These are phyloP conservation scores for Calameuta filiformis DNA, from an alignment of 2,888 invertebrate genomes.

Conservation along the genomic window DNA sequence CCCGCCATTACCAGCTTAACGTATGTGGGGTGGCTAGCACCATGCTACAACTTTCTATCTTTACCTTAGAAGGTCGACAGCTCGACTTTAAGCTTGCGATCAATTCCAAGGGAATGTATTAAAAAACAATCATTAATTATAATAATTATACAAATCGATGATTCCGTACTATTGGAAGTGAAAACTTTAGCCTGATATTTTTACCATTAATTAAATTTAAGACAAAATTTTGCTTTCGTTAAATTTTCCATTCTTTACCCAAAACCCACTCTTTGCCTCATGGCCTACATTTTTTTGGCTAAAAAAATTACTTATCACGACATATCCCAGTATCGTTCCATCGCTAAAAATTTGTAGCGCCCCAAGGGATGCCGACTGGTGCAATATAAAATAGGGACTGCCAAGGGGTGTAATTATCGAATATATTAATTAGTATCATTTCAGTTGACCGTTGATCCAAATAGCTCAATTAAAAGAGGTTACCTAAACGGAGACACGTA, in stretches of 20 bases:
- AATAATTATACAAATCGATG: not conserved
- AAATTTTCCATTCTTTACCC: not conserved
- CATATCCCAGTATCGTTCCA: not conserved
- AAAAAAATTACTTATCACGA: not conserved
- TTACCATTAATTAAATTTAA: not conserved
- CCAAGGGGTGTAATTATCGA: not conserved
- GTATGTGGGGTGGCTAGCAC: slow-evolving; percentile 32
- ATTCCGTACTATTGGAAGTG: not conserved
- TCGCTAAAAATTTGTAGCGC: not conserved
- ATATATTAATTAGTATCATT: not conserved
- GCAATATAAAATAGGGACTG: not conserved
- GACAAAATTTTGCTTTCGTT: not conserved
- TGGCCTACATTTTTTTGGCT: not conserved
- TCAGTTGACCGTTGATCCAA: not conserved
- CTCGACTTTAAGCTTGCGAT: not conserved
- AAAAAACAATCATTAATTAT: not conserved
- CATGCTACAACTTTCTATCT: not conserved
- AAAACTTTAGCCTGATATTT: not conserved
- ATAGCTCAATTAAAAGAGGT: not conserved
- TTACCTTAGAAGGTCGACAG: not conserved
- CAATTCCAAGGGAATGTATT: not conserved
- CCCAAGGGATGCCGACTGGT: not conserved
- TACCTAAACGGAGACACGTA: not conserved
- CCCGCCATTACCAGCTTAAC: slow-evolving; percentile 48
- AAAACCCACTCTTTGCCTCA: not conserved